phyloP scores from a whole-genome alignment of 2,113 vertebrate genomes.

The Salvelinus fontinalis region DNA sequence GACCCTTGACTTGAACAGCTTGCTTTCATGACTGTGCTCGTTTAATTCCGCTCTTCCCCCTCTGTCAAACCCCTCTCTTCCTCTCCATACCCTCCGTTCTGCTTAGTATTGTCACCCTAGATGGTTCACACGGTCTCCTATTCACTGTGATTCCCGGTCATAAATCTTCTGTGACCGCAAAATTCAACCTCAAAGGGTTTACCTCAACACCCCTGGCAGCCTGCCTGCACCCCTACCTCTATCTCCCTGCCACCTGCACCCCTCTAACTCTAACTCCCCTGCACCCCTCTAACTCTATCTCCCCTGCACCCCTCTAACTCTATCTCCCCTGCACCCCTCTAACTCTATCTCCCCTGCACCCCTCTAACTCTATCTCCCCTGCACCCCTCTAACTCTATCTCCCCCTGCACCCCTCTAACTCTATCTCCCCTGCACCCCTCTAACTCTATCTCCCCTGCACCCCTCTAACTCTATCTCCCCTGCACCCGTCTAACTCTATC shows the following conservation, averaged over 20 bases:
- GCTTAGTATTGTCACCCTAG: conserved; percentile 67
- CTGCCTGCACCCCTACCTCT: not conserved
- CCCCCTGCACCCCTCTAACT: too few relatives aligned
- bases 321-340: too few relatives aligned
- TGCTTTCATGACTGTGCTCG: conserved; percentile 26
- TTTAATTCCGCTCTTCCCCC: conserved; percentile 7
- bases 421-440: too few relatives aligned
- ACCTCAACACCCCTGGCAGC: conserved; percentile 41
- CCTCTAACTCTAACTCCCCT: too few relatives aligned
- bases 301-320: too few relatives aligned
- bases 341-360: too few relatives aligned
- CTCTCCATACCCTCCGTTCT: conserved; percentile 42
- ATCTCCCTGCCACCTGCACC: not conserved
- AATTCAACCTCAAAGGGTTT: conserved; percentile 58
- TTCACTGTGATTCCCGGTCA: conserved; percentile 63
- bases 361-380: too few relatives aligned
- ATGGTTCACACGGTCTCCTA: conserved; percentile 68
- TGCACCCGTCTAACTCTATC: too few relatives aligned
- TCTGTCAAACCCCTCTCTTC: not conserved
- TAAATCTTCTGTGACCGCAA: conserved; percentile 64
- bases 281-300: too few relatives aligned
- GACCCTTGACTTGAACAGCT: not conserved
- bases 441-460: too few relatives aligned
- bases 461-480: too few relatives aligned
- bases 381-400: too few relatives aligned